Conservation (phyloP, 2,888 invertebrate species). For the Tipula unca region DNA sequence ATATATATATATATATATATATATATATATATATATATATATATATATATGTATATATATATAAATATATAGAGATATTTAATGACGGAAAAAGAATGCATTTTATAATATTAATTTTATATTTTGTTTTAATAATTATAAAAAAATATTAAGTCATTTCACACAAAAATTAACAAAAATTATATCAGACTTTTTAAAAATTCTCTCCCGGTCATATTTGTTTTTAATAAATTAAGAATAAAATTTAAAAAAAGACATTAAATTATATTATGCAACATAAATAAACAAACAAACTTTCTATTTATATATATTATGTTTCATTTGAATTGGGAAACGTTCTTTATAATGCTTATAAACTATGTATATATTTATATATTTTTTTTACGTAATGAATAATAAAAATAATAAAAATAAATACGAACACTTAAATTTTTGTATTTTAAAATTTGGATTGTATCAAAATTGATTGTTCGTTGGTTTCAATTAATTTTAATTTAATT, state of each 20-base stretch:
- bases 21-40: neutral
- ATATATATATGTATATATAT: neutral
- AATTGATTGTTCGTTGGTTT: neutral
- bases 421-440: neutral
- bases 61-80: no score
- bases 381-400: neutral
- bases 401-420: neutral
- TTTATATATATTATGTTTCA: neutral
- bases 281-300: neutral
- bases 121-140: neutral
- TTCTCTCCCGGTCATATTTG: neutral
- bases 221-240: neutral
- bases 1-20: neutral
- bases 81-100: neutral
- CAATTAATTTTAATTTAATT: neutral
- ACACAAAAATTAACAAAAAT: neutral
- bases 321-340: neutral
- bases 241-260: neutral
- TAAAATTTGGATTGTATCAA: neutral
- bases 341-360: neutral
- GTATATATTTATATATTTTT: neutral
- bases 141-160: neutral
- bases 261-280: neutral
- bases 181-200: constrained; percentile 16
- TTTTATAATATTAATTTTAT: neutral